A percentile compares a stretch with the other conserved stretches of the same genome.
These are phyloP conservation scores for Cladorhizidae sp. DNA, from an alignment of 37 sponge, comb jelly and placozoan species.

Conservation along the genomic window DNA sequence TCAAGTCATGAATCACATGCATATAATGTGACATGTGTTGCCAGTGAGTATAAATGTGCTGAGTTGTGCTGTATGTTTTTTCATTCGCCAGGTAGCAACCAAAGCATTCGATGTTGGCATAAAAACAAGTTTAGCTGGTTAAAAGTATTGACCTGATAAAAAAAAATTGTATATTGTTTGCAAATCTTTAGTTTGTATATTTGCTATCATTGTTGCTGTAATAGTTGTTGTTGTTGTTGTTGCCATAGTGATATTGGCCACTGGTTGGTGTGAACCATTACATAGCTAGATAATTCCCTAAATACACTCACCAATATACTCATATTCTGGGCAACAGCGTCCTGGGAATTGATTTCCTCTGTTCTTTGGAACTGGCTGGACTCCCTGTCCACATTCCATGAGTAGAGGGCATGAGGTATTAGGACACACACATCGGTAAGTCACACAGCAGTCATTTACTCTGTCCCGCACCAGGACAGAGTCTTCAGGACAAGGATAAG, in stretches of 20 bases:
- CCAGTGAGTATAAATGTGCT: no score
- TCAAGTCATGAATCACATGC: no score
- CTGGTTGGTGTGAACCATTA: neutral
- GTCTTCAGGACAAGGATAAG: conserved; percentile 71
- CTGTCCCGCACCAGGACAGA: conserved; percentile 62
- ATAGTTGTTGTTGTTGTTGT: no score
- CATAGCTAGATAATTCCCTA: neutral
- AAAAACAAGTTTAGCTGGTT: no score
- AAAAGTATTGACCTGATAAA: no score
- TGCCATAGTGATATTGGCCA: neutral
- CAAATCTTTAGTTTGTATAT: no score
- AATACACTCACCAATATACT: conserved; percentile 61
- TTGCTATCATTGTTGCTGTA: no score
- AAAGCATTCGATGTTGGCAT: no score
- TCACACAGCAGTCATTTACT: conserved; percentile 63
- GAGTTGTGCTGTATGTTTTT: no score
- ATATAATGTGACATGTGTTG: no score
- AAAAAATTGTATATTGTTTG: no score
- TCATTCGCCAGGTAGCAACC: no score
- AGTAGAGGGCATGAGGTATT: conserved; percentile 63
- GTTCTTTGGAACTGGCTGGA: conserved; percentile 61
- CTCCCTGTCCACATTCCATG: conserved; percentile 71
- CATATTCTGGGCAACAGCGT: conserved; percentile 75
- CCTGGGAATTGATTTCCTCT: conserved; percentile 79
- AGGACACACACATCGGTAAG: conserved; percentile 78